Percentiles rank a stretch among this genome's conserved stretches.
Conservation (phyloP, 2,888 invertebrate species). For the Hydrotaea cyrtoneurina region DNA sequence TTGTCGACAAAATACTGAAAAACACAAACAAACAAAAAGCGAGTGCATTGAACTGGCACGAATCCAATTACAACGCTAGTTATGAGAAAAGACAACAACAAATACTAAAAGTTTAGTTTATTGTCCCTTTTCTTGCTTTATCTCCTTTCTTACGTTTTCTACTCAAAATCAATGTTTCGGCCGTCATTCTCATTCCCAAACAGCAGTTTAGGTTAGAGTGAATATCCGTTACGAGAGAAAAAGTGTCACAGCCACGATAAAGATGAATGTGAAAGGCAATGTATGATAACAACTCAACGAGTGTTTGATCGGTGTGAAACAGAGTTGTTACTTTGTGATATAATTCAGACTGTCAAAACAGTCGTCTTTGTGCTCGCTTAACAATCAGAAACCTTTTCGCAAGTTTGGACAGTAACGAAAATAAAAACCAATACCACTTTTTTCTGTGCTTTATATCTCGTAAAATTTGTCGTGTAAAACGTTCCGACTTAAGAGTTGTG, state of each 20-base stretch:
- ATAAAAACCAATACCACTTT: too few relatives aligned
- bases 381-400: too few relatives aligned
- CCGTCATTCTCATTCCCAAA: not conserved
- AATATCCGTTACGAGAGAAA: constrained; percentile 42
- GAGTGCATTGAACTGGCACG: not conserved
- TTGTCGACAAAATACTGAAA: constrained; percentile 37
- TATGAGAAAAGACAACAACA: not conserved
- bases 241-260: constrained; percentile 41
- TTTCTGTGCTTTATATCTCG: too few relatives aligned
- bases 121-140: not conserved
- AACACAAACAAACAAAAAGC: constrained; percentile 14
- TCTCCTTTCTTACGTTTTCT: not conserved
- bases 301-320: constrained; percentile 2
- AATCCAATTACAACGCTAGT: not conserved
- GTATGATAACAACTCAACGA: constrained; percentile 35
- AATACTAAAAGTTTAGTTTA: not conserved
- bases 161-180: not conserved
- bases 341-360: too few relatives aligned
- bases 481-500: too few relatives aligned
- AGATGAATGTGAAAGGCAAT: constrained; percentile 24
- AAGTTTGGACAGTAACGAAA: too few relatives aligned
- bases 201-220: constrained; percentile 18
- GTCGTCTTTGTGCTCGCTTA: too few relatives aligned
- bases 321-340: not conserved
- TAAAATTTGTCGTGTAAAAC: too few relatives aligned